These are phyloP conservation scores for Myotis planiceps DNA, from an alignment of 2,797 vertebrate genomes.

Conservation along the genomic window DNA sequence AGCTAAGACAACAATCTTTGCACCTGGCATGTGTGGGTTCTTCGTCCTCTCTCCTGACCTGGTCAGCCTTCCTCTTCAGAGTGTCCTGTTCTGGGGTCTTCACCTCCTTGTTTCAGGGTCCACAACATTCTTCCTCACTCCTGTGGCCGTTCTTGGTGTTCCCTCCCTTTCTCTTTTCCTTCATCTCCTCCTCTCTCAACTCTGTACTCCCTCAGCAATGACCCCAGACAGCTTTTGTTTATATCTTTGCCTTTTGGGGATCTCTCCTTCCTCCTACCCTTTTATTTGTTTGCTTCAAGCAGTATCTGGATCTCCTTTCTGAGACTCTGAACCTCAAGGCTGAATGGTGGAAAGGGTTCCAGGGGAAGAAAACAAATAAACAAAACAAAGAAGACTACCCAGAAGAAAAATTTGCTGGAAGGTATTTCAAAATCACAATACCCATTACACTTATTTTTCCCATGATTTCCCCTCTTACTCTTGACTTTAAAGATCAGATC, in stretches of 20 bases:
- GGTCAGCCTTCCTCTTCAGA: neutral
- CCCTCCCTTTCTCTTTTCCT: neutral
- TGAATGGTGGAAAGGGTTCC: neutral
- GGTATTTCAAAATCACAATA: neutral
- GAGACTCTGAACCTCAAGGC: neutral
- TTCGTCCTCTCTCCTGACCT: neutral
- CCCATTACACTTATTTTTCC: neutral
- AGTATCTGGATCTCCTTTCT: neutral
- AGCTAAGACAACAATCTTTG: neutral
- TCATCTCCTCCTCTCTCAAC: neutral
- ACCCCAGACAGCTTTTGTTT: neutral
- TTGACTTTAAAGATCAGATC: neutral
- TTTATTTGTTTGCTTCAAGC: neutral
- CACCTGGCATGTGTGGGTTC: neutral
- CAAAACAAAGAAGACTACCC: neutral
- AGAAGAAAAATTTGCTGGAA: neutral
- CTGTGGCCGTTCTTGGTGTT: neutral
- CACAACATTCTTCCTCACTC: no score
- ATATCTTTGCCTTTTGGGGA: neutral
- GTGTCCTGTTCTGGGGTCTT: neutral
- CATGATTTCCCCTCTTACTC: neutral
- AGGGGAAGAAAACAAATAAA: neutral
- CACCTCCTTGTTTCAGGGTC: neutral
- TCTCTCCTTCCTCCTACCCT: neutral
- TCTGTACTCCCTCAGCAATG: neutral